Evolutionary conservation across 2,888 invertebrate species (phyloP), one percentile per base, ranked within the genome.

Genomic region (Gerris lacustris): DNA sequence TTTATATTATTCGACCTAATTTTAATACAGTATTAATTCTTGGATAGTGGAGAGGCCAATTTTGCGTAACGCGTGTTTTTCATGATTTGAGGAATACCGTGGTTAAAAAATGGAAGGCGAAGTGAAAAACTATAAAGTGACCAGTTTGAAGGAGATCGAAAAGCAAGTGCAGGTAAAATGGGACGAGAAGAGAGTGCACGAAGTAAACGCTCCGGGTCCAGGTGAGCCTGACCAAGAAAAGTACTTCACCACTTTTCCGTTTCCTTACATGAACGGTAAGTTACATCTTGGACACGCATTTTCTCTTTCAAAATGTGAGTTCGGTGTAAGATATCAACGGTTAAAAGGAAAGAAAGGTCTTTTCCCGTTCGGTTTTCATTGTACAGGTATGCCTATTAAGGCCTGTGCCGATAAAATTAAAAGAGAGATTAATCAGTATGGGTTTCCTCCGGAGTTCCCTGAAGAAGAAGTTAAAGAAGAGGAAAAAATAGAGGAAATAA

Each of bases 381-480:
- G 97, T 79, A 99, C 99, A 43, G 99, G 99, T 67, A 99, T 98
- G 98, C 98, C 98, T 0, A 99, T 99, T 73, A 98, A 97, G 82
- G 97, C 98, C 0, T 97, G 97, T 83, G 94, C 99, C 15, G 99
- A 99, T 81, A 99, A 99, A 80, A 81, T 99, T 66, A 94, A 92
- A 78, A 84, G 94, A 72, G 99, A 99, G 83, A 90, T 99, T 82
- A 89, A 91, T 79, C 81, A 87, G 7, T 99, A 86, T 83, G 99
- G 99, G 0, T 93, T 84, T 80, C 98, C 98, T 31, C 99, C 99
- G 2, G 79, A 86, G 43, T 98, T 98, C 81, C 96, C 96, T 1
- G 76, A 76, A 7, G 79, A 79, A 55, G 84, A 85, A 63, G 84
- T 84, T 66, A 77, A 77, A 45, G 76, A 77, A 55, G 81, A 82